Conservation (phyloP, 92 coral and sea anemone genomes). For the Galaxea fascicularis region DNA sequence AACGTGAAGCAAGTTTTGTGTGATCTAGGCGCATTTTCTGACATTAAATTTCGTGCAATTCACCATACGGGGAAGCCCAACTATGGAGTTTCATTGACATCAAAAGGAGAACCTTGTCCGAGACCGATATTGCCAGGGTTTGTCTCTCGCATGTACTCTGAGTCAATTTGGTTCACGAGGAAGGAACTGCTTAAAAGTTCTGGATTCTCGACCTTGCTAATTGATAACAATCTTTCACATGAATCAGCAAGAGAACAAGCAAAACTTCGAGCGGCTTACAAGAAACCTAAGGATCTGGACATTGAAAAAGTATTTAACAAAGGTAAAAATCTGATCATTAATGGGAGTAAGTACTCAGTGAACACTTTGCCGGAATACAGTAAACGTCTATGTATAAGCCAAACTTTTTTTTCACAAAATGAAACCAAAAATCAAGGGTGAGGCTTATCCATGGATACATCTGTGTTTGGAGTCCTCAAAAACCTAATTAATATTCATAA, state of each 20-base stretch:
- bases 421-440: too few relatives aligned
- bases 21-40: not conserved
- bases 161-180: not conserved
- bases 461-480: too few relatives aligned
- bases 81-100: not conserved
- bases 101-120: not conserved
- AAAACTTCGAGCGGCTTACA: slow-evolving; percentile 2
- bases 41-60: not conserved
- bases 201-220: not conserved
- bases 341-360: slow-evolving; percentile 6
- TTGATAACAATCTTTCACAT: not conserved
- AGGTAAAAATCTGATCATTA: slow-evolving; percentile 5
- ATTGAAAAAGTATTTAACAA: not conserved
- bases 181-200: not conserved
- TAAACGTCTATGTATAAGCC: too few relatives aligned
- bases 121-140: not conserved
- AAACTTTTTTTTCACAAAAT: too few relatives aligned
- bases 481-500: too few relatives aligned
- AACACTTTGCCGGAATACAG: slow-evolving; percentile 9
- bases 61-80: not conserved
- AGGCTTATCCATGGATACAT: too few relatives aligned
- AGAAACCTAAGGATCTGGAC: not conserved
- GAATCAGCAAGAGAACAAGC: not conserved
- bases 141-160: not conserved
- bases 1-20: not conserved